Conservation (phyloP, 2,888 invertebrate genomes). For the Ypsolopha sequella region DNA sequence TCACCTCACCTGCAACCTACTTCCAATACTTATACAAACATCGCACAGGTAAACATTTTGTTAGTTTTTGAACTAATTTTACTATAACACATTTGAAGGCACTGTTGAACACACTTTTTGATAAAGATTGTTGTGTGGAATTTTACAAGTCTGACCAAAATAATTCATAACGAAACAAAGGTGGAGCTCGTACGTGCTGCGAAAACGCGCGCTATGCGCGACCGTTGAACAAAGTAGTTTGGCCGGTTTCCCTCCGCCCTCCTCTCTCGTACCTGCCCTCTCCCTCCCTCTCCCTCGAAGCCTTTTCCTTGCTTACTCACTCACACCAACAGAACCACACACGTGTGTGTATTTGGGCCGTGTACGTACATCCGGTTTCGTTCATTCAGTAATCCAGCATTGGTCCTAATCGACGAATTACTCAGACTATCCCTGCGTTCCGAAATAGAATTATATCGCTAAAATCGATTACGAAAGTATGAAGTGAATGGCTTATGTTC, state of each 20-base stretch:
- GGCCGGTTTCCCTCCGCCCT: conserved; percentile 45
- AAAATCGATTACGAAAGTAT: no score
- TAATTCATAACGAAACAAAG: conserved; percentile 55
- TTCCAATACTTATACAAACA: conserved; percentile 38
- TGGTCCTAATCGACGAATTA: no score
- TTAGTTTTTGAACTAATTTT: conserved; percentile 3
- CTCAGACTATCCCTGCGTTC: no score
- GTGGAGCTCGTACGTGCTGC: conserved; percentile 38
- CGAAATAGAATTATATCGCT: no score
- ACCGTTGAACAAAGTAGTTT: conserved; percentile 66
- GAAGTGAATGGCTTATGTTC: no score
- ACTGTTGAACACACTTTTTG: conserved; percentile 7
- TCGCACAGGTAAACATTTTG: conserved; percentile 27
- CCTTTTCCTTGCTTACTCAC: conserved; percentile 24
- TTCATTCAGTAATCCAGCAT: no score
- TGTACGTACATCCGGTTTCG: no score
- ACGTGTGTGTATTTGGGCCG: no score
- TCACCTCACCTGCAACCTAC: conserved; percentile 29
- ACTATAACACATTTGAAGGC: conserved; percentile 13
- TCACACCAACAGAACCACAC: neutral
- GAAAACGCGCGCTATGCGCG: conserved; percentile 51
- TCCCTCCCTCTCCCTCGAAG: conserved; percentile 21
- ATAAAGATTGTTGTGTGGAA: conserved; percentile 14
- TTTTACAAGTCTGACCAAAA: conserved; percentile 24
- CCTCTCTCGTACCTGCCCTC: conserved; percentile 34